Base-by-base conservation (phyloP, 1,140 invertebrate genomes). In the Spodoptera frugiperda region DNA sequence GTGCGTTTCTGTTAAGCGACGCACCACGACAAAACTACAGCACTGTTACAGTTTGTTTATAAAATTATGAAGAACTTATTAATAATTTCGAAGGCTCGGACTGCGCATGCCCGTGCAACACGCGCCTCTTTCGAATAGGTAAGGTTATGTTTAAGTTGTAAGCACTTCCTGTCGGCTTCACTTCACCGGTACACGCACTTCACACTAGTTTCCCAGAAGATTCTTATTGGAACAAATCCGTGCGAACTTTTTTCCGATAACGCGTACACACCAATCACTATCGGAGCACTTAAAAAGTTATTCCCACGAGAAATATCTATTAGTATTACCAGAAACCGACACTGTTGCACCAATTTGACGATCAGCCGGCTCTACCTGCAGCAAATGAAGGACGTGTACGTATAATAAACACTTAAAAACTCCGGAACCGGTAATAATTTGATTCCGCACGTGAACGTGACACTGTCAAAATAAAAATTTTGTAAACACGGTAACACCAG, bases 351-450 rank as follows among this genome's bases (percentile, higher is more conserved):
- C 84, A 87, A 89, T 78, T 82, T 78, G 85, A 89, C 78, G 85
- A 90, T 87, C 82, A 67, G 81, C 88, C 86, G 89, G 85, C 90
- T 92, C 84, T 93, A 91, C 91, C 88, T 92, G 91, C 82, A 79
- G 80, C 79, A 85, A 89, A 84, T 85, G 89, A 89, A 93, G 91
- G 91, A 87, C 90, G 88, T 87, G 84, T 89, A 80, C 86, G 84
- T 90, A 77, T 87, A 86, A 89, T 88, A 92, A 91, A 93, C 89
- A 92, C 87, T 93, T 89, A 78, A 90, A 91, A 92, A 92, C 89
- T 91, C 87, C 84, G 88, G 87, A 91, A 89, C 90, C 91, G 91
- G 91, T 88, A 90, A 89, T 85, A 89, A 91, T 91, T 86, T 83
- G 87, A 90, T 88, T 88, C 85, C 87, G 82, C 89, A 92, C 91